Evolutionary conservation across 1,140 invertebrate species (phyloP).

Genomic region (Ceratoteleas bidentatus): DNA sequence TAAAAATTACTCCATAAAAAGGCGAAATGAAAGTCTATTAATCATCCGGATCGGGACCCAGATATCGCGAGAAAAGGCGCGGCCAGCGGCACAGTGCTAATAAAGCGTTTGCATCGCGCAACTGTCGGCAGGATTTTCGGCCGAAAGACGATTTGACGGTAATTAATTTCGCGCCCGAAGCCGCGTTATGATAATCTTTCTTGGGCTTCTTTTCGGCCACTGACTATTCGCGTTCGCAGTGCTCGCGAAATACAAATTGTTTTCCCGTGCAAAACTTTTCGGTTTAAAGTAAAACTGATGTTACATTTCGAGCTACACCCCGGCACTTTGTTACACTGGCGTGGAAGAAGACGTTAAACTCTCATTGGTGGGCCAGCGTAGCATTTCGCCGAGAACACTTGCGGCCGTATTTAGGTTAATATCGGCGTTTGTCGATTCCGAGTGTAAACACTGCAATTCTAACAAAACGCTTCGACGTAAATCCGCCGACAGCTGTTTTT

Average conservation of each 20-base stretch:
- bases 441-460: conserved; percentile 39
- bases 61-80: conserved; percentile 5
- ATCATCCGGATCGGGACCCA: conserved; percentile 23
- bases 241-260: conserved; percentile 35
- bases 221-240: conserved; percentile 24
- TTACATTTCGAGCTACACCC: conserved; percentile 38
- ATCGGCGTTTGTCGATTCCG: conserved; percentile 42
- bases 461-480: conserved; percentile 25
- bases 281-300: conserved; percentile 48
- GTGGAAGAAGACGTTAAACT: conserved; percentile 51
- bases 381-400: conserved; percentile 43
- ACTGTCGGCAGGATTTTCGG: neutral
- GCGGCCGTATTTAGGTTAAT: conserved; percentile 48
- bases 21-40: conserved; percentile 33
- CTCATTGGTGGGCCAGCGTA: conserved; percentile 32
- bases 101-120: neutral
- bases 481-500: conserved; percentile 11
- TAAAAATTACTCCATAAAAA: conserved; percentile 30
- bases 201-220: neutral
- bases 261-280: conserved; percentile 41
- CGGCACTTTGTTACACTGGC: conserved; percentile 35
- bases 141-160: neutral
- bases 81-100: neutral
- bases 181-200: neutral
- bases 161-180: neutral